These are phyloP conservation scores for Agrilus biguttatus DNA, from an alignment of 2,888 invertebrate genomes.

Conservation along the genomic window DNA sequence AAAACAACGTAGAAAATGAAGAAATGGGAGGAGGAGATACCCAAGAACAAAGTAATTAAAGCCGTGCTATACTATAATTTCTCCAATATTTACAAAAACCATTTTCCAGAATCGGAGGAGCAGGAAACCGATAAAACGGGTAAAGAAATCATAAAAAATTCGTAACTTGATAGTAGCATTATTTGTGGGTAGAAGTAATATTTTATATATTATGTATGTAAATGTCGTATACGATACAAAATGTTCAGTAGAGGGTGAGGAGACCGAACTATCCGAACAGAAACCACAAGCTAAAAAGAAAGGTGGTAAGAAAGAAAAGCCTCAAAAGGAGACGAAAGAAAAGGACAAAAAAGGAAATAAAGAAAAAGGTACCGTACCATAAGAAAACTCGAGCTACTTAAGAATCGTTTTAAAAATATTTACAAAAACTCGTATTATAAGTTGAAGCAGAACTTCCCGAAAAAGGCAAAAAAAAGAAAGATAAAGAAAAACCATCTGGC, in stretches of 20 bases:
- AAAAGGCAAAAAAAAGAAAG: conserved; percentile 1
- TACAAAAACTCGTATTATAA: too few relatives aligned
- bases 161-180: not conserved
- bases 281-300: not conserved
- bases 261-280: not conserved
- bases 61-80: too few relatives aligned
- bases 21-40: too few relatives aligned
- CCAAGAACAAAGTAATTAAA: too few relatives aligned
- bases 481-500: not conserved
- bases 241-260: not conserved
- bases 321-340: not conserved
- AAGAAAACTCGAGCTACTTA: too few relatives aligned
- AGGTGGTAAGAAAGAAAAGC: not conserved
- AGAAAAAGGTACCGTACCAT: conserved; percentile 13
- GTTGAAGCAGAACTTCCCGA: not conserved
- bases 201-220: too few relatives aligned
- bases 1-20: too few relatives aligned
- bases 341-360: conserved; percentile 12
- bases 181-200: too few relatives aligned
- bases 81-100: too few relatives aligned
- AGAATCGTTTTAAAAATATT: too few relatives aligned
- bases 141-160: too few relatives aligned
- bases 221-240: not conserved
- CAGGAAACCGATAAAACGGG: conserved; percentile 1
- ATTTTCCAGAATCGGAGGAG: not conserved